Percentiles rank a stretch among this genome's conserved stretches.
Evolutionary conservation across 2,113 vertebrate genomes (phyloP).

Genomic region (Heterocephalus glaber): DNA sequence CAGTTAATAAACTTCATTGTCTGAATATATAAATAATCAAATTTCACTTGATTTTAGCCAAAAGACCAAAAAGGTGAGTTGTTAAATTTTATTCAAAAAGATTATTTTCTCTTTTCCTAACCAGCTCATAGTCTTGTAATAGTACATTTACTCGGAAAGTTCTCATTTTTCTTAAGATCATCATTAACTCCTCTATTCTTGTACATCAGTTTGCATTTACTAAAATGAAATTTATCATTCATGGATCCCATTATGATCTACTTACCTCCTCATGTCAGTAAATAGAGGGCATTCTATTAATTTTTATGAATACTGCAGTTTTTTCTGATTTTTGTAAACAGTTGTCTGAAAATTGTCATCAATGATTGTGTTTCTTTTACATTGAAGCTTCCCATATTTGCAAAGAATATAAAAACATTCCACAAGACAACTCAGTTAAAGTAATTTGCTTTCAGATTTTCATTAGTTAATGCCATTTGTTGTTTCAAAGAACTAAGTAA

Average conservation of each 20-base stretch:
- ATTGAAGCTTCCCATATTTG: background rate
- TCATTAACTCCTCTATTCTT: background rate
- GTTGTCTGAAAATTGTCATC: background rate
- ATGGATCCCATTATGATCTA: background rate
- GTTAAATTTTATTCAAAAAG: background rate
- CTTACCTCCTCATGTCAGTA: background rate
- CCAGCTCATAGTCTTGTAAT: background rate
- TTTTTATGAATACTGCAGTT: background rate
- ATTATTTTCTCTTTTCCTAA: background rate
- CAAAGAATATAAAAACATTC: background rate
- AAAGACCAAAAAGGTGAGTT: background rate
- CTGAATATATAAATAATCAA: background rate
- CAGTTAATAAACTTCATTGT: background rate
- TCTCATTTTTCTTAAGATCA: background rate
- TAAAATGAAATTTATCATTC: background rate
- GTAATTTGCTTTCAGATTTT: constrained; percentile 50
- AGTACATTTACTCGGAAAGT: background rate
- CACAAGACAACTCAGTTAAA: background rate
- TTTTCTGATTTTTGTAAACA: constrained; percentile 1
- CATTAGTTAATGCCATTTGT: constrained; percentile 22
- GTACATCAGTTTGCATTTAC: background rate
- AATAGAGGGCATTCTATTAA: background rate
- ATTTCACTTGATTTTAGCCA: background rate
- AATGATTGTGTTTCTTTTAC: background rate
- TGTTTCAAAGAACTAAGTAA: background rate